These are phyloP conservation scores for Cabera pusaria DNA, from an alignment of 2,888 invertebrate genomes.

Conservation along the genomic window DNA sequence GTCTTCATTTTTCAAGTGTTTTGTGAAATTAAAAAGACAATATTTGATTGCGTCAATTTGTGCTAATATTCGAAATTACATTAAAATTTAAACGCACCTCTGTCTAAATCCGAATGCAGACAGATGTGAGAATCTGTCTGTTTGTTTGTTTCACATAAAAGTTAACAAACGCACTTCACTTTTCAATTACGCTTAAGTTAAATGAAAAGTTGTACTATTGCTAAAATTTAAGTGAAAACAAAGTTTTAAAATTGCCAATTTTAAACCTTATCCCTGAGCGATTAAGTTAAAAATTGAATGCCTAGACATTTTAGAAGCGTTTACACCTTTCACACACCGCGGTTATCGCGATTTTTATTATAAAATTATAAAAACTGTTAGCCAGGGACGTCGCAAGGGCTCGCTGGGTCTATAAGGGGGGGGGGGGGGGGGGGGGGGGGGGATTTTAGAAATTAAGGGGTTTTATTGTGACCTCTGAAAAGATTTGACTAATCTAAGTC, in stretches of 20 bases:
- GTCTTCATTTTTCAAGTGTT: conserved; percentile 5
- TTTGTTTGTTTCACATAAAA: not conserved
- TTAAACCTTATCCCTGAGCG: conserved; percentile 3
- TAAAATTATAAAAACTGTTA: conserved; percentile 23
- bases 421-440: not conserved
- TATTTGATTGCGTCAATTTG: conserved; percentile 9
- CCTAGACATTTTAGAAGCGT: conserved; percentile 2
- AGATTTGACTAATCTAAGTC: too few relatives aligned
- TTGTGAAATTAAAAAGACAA: too few relatives aligned
- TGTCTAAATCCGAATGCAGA: too few relatives aligned
- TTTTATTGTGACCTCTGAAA: conserved; percentile 2
- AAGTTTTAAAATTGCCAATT: too few relatives aligned
- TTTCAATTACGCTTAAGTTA: too few relatives aligned
- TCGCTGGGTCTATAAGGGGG: too few relatives aligned
- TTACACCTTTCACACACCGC: conserved; percentile 17
- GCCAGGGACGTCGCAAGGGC: conserved; percentile 9
- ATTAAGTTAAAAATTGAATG: conserved; percentile 5
- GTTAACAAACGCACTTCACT: too few relatives aligned
- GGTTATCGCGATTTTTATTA: conserved; percentile 13
- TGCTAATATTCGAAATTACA: conserved; percentile 19
- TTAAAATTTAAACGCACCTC: conserved; percentile 13
- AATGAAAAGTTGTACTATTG: too few relatives aligned
- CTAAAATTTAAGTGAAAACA: too few relatives aligned
- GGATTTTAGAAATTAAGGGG: not conserved
- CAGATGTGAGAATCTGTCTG: conserved; percentile 11